Percentiles rank a stretch among this genome's conserved stretches.
Conservation (phyloP, 1,140 invertebrate species). For the Hestina assimilis region DNA sequence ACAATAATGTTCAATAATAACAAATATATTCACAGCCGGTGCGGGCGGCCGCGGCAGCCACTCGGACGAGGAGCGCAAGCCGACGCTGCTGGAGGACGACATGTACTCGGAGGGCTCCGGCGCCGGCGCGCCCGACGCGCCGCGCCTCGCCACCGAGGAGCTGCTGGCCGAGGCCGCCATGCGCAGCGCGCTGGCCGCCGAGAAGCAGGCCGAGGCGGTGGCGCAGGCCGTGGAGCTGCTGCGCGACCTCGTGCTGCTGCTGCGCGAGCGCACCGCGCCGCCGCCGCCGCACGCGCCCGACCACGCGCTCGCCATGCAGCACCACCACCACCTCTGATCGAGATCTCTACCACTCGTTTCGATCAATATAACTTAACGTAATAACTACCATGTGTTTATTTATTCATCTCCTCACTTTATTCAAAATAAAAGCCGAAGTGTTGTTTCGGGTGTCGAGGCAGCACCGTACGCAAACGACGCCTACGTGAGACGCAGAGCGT, state of each 20-base stretch:
- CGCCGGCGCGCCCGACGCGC: slow-evolving; percentile 20
- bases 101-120: slow-evolving; percentile 53
- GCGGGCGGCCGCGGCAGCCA: slow-evolving; percentile 31
- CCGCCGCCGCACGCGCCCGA: slow-evolving; percentile 23
- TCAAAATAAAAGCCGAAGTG: no score
- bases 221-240: slow-evolving; percentile 58
- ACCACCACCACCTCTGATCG: slow-evolving; percentile 44
- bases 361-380: not conserved
- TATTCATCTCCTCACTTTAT: not conserved
- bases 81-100: slow-evolving; percentile 46
- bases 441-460: no score
- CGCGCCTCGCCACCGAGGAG: slow-evolving; percentile 54
- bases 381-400: slow-evolving; percentile 3
- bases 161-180: slow-evolving; percentile 65
- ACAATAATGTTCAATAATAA: not conserved
- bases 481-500: not conserved
- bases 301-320: slow-evolving; percentile 34
- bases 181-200: slow-evolving; percentile 62
- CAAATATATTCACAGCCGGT: slow-evolving; percentile 6
- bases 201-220: slow-evolving; percentile 67
- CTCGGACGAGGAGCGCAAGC: slow-evolving; percentile 60
- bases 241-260: slow-evolving; percentile 48
- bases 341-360: slow-evolving; percentile 1
- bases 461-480: no score
- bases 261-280: slow-evolving; percentile 43